Evolutionary conservation across 2,113 vertebrate genomes (phyloP), one percentile per base, ranked within the genome.

Genomic region (Erythrocebus patas): DNA sequence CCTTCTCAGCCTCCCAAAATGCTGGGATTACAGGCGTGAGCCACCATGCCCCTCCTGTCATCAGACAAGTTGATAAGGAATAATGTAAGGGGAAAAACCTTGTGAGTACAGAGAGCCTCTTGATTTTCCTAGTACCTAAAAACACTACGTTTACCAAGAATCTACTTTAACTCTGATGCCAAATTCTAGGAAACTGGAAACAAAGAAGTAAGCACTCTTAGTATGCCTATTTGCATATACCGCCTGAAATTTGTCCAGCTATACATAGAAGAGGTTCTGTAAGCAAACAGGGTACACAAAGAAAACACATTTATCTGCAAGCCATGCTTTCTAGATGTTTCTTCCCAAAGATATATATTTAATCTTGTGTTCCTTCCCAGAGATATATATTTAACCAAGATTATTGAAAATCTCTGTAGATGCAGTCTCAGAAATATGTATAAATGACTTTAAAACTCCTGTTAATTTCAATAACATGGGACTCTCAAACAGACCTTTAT

Each of bases 291-390:
- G 9, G 80, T 3, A 73, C 52, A 57, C 20, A 20, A 40, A 93
- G 66, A 59, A 91, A 94, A 76, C n/a, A 81, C 50, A 57, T 73
- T 23, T 87, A 12, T 68, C 76, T 27, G 14, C 43, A 43, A 20
- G n/a, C n/a, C 7, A 8, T 76, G 45, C 22, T 76, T 89, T 73
- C 68, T 48, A 66, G 40, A 91, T 85, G 25, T 98, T 96, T 75
- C n/a, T 45, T 95, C 96, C 11, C n/a, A 88, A 91, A 64, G 94
- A 57, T 80, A n/a, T n/a, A 55, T 66, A 43, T 20, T 68, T 0
- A 57, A 94, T 30, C 32, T 92, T 91, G 27, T 11, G 83, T 98
- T 96, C 68, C n/a, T 45, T 95, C 96, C 11, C n/a, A 88, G 89
- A 64, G 94, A 57, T 80, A n/a, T n/a, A 55, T 68, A 43, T 20